Base-by-base conservation (phyloP, 2,888 invertebrate genomes). In the Calliopum simillimum region DNA sequence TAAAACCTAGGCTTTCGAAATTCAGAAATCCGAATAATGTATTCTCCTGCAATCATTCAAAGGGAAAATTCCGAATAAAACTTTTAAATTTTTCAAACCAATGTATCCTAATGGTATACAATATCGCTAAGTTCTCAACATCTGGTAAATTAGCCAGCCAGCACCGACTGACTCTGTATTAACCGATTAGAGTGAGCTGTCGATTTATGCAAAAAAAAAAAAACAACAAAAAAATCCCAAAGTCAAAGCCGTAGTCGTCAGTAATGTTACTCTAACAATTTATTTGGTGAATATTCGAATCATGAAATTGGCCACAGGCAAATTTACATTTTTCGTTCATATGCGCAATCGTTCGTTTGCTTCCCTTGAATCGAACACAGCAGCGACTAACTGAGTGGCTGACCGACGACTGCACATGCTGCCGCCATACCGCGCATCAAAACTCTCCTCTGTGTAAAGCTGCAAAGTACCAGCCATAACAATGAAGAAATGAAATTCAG, bases 271-370 rank as follows among this genome's bases (percentile, higher is more conserved):
- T n/a, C 53, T 16, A 23, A 46, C 65, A 55, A 43, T 65, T 65
- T 65, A 41, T 67, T 59, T 47, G 51, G 49, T 58, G 33, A 67
- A 49, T 47, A 59, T 67, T 59, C 58, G 67, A 58, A 49, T 59
- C 67, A 47, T 67, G 67, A 67, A 67, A 21, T 46, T 49, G 21
- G 47, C 67, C 59, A 21, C 41, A 47, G 67, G 65, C 66, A 53
- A 71, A 72, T 33, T 33, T 33, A 33, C 33, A 33, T 33, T n/a
- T n/a, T n/a, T 33, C 33, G 33, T 33, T 33, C 33, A 73, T 79
- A 76, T 77, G 75, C 81, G 80, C 81, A 80, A 81, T 82, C 81
- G 81, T 71, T 82, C 81, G 81, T 71, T 72, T 71, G 73, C 71
- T 68, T 59, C 59, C 49, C 59, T 67, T 33, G 33, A 33, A 33